phyloP scores from a whole-genome alignment of 2,113 vertebrate species.

The Ailuropoda melanoleuca region DNA sequence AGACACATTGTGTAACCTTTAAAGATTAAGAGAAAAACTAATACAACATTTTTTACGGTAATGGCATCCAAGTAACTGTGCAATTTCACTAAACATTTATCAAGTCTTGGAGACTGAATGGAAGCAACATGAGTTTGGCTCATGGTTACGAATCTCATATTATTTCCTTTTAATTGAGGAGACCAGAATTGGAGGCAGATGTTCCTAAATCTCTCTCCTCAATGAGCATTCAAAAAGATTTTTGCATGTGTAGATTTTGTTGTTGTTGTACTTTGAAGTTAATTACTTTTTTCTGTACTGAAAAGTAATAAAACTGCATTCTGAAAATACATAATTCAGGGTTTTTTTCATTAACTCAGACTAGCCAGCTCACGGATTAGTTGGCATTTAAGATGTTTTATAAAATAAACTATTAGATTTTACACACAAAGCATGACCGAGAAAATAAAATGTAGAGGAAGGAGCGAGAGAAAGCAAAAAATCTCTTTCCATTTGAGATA shows the following conservation, averaged over 20 bases:
- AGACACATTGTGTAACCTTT: neutral
- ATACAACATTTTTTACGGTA: neutral
- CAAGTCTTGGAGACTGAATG: conserved; percentile 1
- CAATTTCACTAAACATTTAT: neutral
- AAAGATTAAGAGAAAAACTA: neutral
- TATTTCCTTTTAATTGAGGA: conserved; percentile 19
- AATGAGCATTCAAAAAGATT: neutral
- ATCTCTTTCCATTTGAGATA: neutral
- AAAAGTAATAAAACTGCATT: conserved; percentile 20
- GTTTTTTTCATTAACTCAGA: neutral
- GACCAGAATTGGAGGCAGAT: conserved; percentile 27
- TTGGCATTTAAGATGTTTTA: conserved; percentile 40
- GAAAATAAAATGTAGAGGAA: neutral
- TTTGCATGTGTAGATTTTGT: conserved; percentile 38
- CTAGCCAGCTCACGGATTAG: neutral
- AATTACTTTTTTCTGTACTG: neutral
- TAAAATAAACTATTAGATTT: conserved; percentile 11
- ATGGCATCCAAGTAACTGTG: neutral
- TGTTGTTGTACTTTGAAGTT: conserved; percentile 8
- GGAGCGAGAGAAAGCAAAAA: neutral
- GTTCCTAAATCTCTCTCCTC: neutral
- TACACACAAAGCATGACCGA: neutral
- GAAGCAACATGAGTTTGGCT: neutral
- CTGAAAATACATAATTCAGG: neutral
- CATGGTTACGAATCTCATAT: neutral